Evolutionary conservation across 2,888 invertebrate genomes (phyloP), one percentile per base, ranked within the genome.

Genomic region (Protonemura montana): DNA sequence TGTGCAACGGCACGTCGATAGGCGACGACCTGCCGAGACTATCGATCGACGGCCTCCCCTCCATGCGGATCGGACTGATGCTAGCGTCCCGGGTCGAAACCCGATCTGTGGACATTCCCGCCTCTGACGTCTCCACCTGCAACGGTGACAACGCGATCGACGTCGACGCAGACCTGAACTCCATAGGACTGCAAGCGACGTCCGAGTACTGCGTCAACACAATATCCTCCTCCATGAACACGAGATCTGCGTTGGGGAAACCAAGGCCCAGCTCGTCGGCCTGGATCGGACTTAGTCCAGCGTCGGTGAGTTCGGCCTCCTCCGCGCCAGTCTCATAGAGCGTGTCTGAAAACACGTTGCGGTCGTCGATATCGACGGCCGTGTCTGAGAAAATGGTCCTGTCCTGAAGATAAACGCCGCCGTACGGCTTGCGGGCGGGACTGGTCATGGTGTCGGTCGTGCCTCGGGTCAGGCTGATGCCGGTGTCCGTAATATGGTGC

Each of bases 221-320:
- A 6, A 89, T 88, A 85, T 90, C 90, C 87, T 91, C 91, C 86
- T 92, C 91, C 85, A 91, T 90, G 87, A 91, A 90, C 42, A 91
- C 90, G 16, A 90, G 88, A 76, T 91, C 91, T 13, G 91, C 89
- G 77, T 90, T 90, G 21, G 90, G 90, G 42, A 90, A 85, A 0
- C 88, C 88, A 13, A 88, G 80, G 29, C 90, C 90, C 21, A 91
- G 88, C 88, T 93, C 93, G 89, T 93, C 93, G 16, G 92, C 92
- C 90, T 92, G 93, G 81, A 93, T 93, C 0, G 93, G 93, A 89
- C 93, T 93, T 85, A 93, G 89, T 3, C 93, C 93, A 35, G 93
- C 93, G 89, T 93, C 93, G 0, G 93, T 93, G 42, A 93, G 89
- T 89, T 93, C 93, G 82, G 91, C 91, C 90, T 93, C 93, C 90